Evolutionary conservation across 2,113 vertebrate genomes (phyloP).

Genomic region (Prietella phreatophila): DNA sequence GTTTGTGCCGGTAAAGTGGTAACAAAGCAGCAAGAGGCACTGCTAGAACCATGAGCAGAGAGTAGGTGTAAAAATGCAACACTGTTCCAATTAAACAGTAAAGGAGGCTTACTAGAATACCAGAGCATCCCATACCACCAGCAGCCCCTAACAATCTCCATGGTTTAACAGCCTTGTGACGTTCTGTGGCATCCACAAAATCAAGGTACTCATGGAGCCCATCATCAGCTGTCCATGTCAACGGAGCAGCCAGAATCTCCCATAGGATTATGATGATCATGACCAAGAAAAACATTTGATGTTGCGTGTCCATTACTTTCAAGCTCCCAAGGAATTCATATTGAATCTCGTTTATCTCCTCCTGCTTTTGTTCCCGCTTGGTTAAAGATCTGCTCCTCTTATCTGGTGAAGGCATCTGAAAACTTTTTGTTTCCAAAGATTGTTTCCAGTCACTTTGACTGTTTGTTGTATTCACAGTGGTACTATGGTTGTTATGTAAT

Average conservation of each 20-base stretch:
- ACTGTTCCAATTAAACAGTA: constrained; percentile 66
- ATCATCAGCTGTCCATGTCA: constrained; percentile 79
- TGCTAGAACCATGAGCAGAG: constrained; percentile 55
- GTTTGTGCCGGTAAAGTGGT: constrained; percentile 71
- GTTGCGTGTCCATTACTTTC: constrained; percentile 65
- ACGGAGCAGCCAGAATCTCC: constrained; percentile 71
- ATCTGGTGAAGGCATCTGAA: neutral
- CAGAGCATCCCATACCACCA: constrained; percentile 66
- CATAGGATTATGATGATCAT: constrained; percentile 73
- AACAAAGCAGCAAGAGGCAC: constrained; percentile 65
- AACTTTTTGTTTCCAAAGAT: neutral
- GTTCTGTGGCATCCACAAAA: constrained; percentile 80
- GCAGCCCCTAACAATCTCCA: constrained; percentile 76
- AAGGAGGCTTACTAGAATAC: constrained; percentile 72
- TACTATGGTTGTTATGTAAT: neutral
- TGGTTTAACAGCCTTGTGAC: constrained; percentile 64
- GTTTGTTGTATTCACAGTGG: neutral
- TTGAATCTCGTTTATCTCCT: neutral
- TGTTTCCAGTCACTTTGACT: neutral
- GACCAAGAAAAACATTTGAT: constrained; percentile 75
- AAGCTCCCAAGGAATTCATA: constrained; percentile 62
- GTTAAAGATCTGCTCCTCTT: constrained; percentile 49
- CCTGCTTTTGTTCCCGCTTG: neutral
- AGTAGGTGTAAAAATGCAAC: constrained; percentile 78
- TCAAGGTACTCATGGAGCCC: constrained; percentile 86